Percentiles rank a stretch among this genome's conserved stretches.
Conservation (phyloP, 2,113 vertebrate species). For the Laticauda colubrina region DNA sequence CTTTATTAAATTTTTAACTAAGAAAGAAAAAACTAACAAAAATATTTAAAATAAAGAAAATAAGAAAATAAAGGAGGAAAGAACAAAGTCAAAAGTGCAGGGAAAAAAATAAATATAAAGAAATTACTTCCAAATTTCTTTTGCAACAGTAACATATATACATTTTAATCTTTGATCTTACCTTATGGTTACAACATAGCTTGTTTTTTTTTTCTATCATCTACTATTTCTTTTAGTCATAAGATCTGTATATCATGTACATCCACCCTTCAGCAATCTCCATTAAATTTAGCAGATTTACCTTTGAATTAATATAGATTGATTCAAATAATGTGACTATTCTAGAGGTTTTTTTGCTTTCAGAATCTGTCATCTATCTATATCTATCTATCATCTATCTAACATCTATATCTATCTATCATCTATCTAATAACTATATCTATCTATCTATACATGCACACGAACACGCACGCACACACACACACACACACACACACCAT, state of each 20-base stretch:
- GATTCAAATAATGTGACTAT: background rate
- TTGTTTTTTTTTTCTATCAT: background rate
- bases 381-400: background rate
- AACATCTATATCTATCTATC: background rate
- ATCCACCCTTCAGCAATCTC: background rate
- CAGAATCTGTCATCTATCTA: background rate
- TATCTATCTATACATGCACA: background rate
- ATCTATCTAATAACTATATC: background rate
- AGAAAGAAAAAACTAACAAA: background rate
- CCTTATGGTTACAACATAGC: background rate
- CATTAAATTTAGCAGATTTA: background rate
- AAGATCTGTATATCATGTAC: background rate
- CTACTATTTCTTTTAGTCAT: background rate
- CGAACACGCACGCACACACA: no score
- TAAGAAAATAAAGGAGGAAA: background rate
- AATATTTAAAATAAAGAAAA: background rate
- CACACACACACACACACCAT: no score
- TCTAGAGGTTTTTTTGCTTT: background rate
- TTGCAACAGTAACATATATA: background rate
- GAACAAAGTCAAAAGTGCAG: background rate
- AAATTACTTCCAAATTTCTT: background rate
- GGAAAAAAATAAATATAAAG: background rate
- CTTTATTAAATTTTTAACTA: background rate
- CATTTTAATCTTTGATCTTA: background rate
- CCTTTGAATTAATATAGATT: background rate